These are phyloP conservation scores for Varecia variegata DNA, from an alignment of 2,797 vertebrate genomes.

Conservation along the genomic window DNA sequence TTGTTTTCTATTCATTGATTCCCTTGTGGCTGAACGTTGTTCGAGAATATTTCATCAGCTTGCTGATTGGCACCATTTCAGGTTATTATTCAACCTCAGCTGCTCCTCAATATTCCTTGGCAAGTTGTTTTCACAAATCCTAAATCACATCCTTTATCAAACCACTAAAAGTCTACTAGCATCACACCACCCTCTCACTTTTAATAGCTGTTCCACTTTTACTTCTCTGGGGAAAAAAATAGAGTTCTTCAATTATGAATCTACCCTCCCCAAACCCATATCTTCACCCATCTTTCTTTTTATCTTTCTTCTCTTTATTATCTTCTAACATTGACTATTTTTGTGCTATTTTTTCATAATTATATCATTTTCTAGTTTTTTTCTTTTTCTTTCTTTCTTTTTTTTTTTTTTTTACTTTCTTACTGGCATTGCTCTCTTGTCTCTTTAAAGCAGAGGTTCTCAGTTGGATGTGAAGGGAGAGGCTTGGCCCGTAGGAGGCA, in stretches of 20 bases:
- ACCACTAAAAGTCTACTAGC: not conserved
- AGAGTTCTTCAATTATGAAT: not conserved
- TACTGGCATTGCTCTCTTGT: not conserved
- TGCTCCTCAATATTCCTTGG: not conserved
- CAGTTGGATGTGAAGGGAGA: fast-evolving
- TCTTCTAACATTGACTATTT: not conserved
- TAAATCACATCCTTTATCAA: not conserved
- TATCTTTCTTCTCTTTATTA: not conserved
- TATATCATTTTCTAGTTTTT: not conserved
- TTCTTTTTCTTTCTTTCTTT: not conserved
- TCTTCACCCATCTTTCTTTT: not conserved
- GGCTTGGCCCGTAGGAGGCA: fast-evolving
- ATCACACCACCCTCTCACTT: not conserved
- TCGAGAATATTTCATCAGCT: not conserved
- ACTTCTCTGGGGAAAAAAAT: not conserved
- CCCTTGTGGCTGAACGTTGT: not conserved
- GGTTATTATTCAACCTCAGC: slow-evolving; percentile 25
- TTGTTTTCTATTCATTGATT: not conserved
- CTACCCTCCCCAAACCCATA: not conserved
- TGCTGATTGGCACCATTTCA: not conserved
- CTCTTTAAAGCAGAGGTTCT: not conserved
- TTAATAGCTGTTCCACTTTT: not conserved
- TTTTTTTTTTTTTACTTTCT: not conserved
- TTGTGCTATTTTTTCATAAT: not conserved
- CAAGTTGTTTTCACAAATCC: slow-evolving; percentile 19